Evolutionary conservation across 1,140 invertebrate genomes (phyloP), one percentile per base, ranked within the genome.

Genomic region (Orius insidiosus): DNA sequence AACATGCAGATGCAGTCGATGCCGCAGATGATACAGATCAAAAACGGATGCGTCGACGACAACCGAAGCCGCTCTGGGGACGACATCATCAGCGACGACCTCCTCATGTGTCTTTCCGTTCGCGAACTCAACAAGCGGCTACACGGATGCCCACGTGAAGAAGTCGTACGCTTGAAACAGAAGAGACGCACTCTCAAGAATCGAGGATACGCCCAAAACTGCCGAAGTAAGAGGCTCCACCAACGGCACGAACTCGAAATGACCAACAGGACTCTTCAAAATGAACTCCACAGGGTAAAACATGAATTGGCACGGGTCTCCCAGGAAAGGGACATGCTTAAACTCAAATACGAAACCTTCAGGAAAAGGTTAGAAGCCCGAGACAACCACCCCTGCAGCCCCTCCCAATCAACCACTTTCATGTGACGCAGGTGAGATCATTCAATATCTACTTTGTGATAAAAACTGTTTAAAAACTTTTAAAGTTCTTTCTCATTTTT

Each of bases 141-240:
- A 9, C 89, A 96, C 59, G 92, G 89, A n/a, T 83, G 76, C 57
- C 80, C 88, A 0, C 71, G 87, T 30, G 89, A 94, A 57, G 84
- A 88, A 58, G 82, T 97, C 2, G 75, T 83, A 9, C 74, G 83
- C 34, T 63, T 98, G 48, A 98, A 98, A 68, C 92, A 97, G 65
- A 96, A 94, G 61, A 68, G 95, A 36, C 71, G 95, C 51, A 98
- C 95, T 7, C 69, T 99, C 14, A 99, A 98, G 68, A 99, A 99
- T 65, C 76, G 95, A 8, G 93, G 93, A 3, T 98, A 99, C 67
- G 95, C 95, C 24, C 92, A 98, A 59, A 98, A 96, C 61, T 98
- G 95, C 63, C 79, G 95, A 19, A 85, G 79, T 52, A 94, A 94
- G 63, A 68, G 89, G 10, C 64, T 90, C 14, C 78, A 84, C 55